These are phyloP conservation scores for Drosophila lutescens DNA, from an alignment of 2,888 invertebrate species.

Conservation along the genomic window DNA sequence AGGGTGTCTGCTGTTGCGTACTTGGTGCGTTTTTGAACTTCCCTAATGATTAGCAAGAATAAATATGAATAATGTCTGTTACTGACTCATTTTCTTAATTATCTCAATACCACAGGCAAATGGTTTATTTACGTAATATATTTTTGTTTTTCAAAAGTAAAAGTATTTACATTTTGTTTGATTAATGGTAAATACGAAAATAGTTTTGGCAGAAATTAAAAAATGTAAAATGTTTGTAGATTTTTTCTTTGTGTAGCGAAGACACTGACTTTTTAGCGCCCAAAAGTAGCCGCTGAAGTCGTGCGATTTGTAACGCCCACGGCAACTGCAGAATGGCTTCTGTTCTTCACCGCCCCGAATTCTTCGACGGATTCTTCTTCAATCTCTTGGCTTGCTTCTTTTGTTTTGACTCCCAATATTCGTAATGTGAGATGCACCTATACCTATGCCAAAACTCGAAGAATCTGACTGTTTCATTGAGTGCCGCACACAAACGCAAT, in stretches of 20 bases:
- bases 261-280: constrained; percentile 5
- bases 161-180: neutral
- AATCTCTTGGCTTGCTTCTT: constrained; percentile 51
- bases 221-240: too few species aligned
- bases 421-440: constrained; percentile 40
- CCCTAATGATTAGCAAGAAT: neutral
- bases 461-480: constrained; percentile 8
- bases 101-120: neutral
- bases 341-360: constrained; percentile 50
- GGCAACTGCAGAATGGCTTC: constrained; percentile 51
- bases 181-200: too few species aligned
- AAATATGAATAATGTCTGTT: neutral
- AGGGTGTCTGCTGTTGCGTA: neutral
- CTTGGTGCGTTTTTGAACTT: neutral
- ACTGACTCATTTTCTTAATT: neutral
- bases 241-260: constrained; percentile 1
- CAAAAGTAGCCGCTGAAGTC: constrained; percentile 28
- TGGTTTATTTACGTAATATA: neutral
- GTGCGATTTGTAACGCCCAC: constrained; percentile 50
- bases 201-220: too few species aligned
- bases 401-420: constrained; percentile 76
- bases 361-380: constrained; percentile 17
- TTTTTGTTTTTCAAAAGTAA: neutral
- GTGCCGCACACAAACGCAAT: constrained; percentile 9
- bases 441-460: constrained; percentile 9